Base-by-base conservation (phyloP, 2,113 vertebrate species). In the Callipepla squamata region DNA sequence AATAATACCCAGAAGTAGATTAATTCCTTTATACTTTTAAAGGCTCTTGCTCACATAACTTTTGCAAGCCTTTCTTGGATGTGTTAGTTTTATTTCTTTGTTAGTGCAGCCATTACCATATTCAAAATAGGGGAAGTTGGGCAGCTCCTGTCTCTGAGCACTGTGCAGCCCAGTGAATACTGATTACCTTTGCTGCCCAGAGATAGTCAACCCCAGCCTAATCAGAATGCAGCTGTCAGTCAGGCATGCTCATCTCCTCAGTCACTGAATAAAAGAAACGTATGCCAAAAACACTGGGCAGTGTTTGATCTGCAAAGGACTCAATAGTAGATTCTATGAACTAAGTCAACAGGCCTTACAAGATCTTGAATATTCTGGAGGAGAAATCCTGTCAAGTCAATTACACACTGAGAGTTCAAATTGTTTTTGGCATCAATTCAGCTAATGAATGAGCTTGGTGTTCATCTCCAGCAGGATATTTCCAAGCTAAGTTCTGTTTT, bases 401-500 rank as follows among this genome's bases (percentile, higher is more conserved):
- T 92, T 92, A 89, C 40, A 1, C 0, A 34, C 61, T 28, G 8
- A 76, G 22, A 80, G 65, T 50, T 73, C 78, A 23, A 59, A 94
- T 70, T 70, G 63, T 9, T 97, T 91, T 85, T 96, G 90, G 74
- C 83, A 94, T 77, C 5, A 3, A 59, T 91, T 87, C 77, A 59
- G 53, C 74, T 63, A 87, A 80, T 21, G 16, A 79, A 40, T 45
- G 66, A 87, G 34, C 51, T 92, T 63, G 58, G 58, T 93, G 65
- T 85, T 90, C 68, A 53, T 70, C 58, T 87, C 79, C 61, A 91
- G 83, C 32, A 87, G 42, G 61, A 84, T 65, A 68, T 90, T 97
- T 90, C 73, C 72, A 95, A 92, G 85, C 28, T 89, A 59, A 93
- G 82, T 73, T 42, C 44, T 79, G 38, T 19, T 38, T 72, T 78